A percentile compares a stretch with the other conserved stretches of the same genome.
phyloP scores from a whole-genome alignment of 2,888 invertebrate genomes.

The Agriopis leucophaearia region DNA sequence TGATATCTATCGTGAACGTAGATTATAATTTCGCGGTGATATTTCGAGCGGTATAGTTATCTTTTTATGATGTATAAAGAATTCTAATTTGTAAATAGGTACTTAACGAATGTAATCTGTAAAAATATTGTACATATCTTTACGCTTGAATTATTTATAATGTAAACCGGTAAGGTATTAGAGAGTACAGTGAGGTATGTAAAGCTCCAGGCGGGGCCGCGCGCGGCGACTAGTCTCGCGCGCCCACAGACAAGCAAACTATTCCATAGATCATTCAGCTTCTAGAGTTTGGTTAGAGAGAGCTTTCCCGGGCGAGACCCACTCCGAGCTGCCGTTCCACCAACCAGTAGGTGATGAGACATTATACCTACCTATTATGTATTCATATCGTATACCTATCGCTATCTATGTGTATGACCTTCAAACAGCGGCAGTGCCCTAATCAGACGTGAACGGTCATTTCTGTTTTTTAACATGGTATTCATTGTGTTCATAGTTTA shows the following conservation, averaged over 20 bases:
- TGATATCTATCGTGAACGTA: conserved; percentile 83
- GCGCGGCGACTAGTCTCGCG: background rate
- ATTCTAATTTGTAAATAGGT: conserved; percentile 87
- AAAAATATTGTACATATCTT: conserved; percentile 87
- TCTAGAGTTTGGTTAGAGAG: conserved; percentile 23
- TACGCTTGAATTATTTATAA: conserved; percentile 86
- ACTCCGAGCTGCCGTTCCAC: background rate
- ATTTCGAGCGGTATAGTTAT: conserved; percentile 83
- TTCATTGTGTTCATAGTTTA: too few relatives aligned
- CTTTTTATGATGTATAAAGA: conserved; percentile 86
- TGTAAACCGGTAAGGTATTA: conserved; percentile 73
- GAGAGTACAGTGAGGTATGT: conserved; percentile 64
- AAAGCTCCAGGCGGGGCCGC: conserved; percentile 18
- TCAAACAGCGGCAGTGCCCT: too few relatives aligned
- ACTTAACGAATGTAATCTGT: conserved; percentile 84
- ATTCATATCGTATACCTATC: background rate
- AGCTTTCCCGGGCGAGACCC: background rate
- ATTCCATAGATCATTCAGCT: conserved; percentile 20
- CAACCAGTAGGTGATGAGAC: background rate
- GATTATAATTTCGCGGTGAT: conserved; percentile 86
- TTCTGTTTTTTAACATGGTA: too few relatives aligned
- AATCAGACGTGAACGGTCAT: too few relatives aligned
- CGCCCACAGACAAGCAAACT: background rate
- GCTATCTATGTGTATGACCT: too few relatives aligned
- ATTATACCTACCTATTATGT: background rate